Percentiles rank a stretch among this genome's conserved stretches.
Conservation (phyloP, 1,140 invertebrate species). For the Papilio aristodemus region DNA sequence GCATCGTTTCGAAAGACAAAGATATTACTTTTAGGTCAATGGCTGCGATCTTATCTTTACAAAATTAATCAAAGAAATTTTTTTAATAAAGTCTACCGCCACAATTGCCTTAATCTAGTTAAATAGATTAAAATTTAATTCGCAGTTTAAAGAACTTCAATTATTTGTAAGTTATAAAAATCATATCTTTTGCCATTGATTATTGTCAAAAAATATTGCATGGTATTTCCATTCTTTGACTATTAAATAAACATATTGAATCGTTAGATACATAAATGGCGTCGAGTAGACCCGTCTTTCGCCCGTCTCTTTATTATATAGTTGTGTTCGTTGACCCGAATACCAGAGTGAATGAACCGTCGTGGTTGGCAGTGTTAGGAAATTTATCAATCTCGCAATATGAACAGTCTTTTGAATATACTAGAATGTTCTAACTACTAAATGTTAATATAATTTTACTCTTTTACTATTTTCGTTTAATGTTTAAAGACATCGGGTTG, state of each 20-base stretch:
- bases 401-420: too few species aligned
- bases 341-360: neutral
- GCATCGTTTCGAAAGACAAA: constrained; percentile 1
- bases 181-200: too few species aligned
- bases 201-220: too few species aligned
- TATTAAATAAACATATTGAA: neutral
- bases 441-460: too few species aligned
- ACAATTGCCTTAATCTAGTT: neutral
- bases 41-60: constrained; percentile 10
- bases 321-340: neutral
- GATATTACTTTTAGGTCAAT: constrained; percentile 17
- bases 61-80: neutral
- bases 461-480: too few species aligned
- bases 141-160: too few species aligned
- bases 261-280: neutral
- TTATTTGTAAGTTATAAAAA: too few species aligned
- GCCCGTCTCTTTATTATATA: constrained; percentile 6
- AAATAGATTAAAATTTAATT: neutral
- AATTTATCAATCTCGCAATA: neutral
- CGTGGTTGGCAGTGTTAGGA: neutral
- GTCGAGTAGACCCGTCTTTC: neutral
- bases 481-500: too few species aligned
- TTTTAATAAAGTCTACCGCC: neutral
- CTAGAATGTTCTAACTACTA: too few species aligned
- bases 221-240: neutral